Percentiles rank a stretch among this genome's conserved stretches.
These are phyloP conservation scores for Galeopsomyia nigrocyanea DNA, from an alignment of 2,888 invertebrate genomes.

Conservation along the genomic window DNA sequence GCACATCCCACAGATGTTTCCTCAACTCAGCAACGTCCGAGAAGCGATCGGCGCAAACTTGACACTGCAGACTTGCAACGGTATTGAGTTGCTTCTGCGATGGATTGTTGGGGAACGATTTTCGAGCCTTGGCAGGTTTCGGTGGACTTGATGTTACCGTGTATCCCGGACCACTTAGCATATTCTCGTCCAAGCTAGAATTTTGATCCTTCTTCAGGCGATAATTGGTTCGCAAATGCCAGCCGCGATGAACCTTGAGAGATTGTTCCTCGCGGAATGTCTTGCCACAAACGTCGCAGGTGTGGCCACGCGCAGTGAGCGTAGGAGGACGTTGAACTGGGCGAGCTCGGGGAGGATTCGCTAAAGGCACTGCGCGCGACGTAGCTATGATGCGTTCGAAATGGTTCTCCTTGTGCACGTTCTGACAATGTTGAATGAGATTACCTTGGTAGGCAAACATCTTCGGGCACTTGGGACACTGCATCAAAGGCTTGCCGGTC, in stretches of 20 bases:
- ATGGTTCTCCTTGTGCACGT: conserved; percentile 54
- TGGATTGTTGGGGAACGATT: conserved; percentile 59
- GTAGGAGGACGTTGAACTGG: conserved; percentile 16
- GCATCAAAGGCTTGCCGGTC: conserved; percentile 49
- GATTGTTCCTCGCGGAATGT: conserved; percentile 75
- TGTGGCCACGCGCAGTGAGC: conserved; percentile 62
- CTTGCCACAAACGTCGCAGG: conserved; percentile 77
- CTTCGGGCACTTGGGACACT: conserved; percentile 57
- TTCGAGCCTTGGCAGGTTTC: conserved; percentile 61
- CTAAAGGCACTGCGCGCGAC: conserved; percentile 3
- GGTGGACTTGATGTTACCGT: conserved; percentile 33
- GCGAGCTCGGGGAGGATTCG: not conserved
- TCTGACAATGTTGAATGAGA: conserved; percentile 58
- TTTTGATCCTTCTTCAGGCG: conserved; percentile 52
- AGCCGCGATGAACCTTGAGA: conserved; percentile 75
- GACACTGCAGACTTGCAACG: conserved; percentile 69
- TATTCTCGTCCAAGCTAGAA: conserved; percentile 20
- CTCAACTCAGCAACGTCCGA: conserved; percentile 72
- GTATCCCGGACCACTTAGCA: conserved; percentile 30
- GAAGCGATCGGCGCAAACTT: conserved; percentile 74
- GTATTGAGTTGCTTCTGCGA: conserved; percentile 40
- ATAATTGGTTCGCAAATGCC: conserved; percentile 72
- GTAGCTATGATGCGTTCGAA: conserved; percentile 24
- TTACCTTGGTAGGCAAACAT: conserved; percentile 55
- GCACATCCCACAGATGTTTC: conserved; percentile 74